Percentiles rank a stretch among this genome's conserved stretches.
phyloP scores from a whole-genome alignment of 2,888 invertebrate genomes.

The Tyria jacobaeae region DNA sequence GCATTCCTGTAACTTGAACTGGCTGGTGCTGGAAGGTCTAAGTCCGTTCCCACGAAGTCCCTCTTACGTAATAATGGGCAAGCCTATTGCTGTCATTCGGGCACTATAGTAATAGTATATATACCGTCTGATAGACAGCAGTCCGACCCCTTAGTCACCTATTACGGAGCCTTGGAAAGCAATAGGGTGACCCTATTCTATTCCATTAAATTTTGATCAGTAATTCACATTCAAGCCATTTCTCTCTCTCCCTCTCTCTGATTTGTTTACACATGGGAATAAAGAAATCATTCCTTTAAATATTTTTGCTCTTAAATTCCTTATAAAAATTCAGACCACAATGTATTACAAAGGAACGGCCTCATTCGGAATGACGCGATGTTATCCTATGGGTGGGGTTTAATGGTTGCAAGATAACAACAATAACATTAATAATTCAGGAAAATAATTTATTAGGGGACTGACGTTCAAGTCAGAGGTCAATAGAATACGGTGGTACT shows the following conservation, averaged over 20 bases:
- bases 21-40: too few species aligned
- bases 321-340: constrained; percentile 6
- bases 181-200: too few species aligned
- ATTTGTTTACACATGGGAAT: constrained; percentile 6
- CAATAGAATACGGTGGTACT: constrained; percentile 13
- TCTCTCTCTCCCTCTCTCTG: background rate
- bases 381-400: constrained; percentile 8
- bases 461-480: constrained; percentile 22
- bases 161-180: too few species aligned
- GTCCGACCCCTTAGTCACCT: too few species aligned
- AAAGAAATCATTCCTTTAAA: constrained; percentile 13
- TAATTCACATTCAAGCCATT: background rate
- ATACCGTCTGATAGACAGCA: too few species aligned
- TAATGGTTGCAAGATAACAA: constrained; percentile 7
- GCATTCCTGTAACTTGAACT: too few species aligned
- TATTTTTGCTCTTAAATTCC: constrained; percentile 17
- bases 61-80: too few species aligned
- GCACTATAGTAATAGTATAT: too few species aligned
- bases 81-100: too few species aligned
- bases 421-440: constrained; percentile 5
- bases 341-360: constrained; percentile 9
- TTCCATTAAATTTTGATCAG: background rate
- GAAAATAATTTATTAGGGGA: constrained; percentile 28
- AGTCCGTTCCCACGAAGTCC: too few species aligned
- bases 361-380: background rate